Conservation (phyloP, 2,888 invertebrate genomes). For the Magallana nippona region DNA sequence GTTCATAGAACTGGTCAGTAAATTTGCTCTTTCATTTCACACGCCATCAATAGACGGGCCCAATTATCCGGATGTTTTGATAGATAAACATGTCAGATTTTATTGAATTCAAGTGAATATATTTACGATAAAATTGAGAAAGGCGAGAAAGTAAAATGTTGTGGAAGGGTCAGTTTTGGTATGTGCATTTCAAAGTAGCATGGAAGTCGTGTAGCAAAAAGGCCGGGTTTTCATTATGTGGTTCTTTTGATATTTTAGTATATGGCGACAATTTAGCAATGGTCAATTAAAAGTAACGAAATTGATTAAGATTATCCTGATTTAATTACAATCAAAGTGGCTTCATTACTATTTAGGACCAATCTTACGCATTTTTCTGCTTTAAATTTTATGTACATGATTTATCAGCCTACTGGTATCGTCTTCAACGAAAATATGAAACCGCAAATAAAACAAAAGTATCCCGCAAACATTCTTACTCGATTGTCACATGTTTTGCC, state of each 20-base stretch:
- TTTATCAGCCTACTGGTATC: too few relatives aligned
- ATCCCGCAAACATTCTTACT: too few relatives aligned
- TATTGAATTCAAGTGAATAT: slow-evolving; percentile 28
- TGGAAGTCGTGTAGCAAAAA: neutral
- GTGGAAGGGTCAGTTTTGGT: neutral
- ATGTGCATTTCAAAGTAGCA: neutral
- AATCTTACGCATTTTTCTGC: too few relatives aligned
- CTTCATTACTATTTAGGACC: too few relatives aligned
- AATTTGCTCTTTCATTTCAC: slow-evolving; percentile 28
- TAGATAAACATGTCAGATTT: slow-evolving; percentile 25
- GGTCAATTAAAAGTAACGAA: too few relatives aligned
- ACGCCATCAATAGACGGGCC: slow-evolving; percentile 2
- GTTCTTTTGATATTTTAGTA: neutral
- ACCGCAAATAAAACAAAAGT: too few relatives aligned
- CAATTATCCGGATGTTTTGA: slow-evolving; percentile 30
- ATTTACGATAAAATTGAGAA: slow-evolving; percentile 29
- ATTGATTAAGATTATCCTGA: too few relatives aligned
- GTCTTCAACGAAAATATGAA: too few relatives aligned
- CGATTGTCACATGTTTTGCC: too few relatives aligned
- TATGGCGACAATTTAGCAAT: too few relatives aligned
- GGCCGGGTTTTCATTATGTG: neutral
- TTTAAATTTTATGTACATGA: too few relatives aligned
- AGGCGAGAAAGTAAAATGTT: slow-evolving; percentile 24
- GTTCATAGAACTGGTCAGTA: neutral
- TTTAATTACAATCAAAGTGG: too few relatives aligned